Base-by-base conservation (phyloP, 2,113 vertebrate genomes). In the Plotosus lineatus region DNA sequence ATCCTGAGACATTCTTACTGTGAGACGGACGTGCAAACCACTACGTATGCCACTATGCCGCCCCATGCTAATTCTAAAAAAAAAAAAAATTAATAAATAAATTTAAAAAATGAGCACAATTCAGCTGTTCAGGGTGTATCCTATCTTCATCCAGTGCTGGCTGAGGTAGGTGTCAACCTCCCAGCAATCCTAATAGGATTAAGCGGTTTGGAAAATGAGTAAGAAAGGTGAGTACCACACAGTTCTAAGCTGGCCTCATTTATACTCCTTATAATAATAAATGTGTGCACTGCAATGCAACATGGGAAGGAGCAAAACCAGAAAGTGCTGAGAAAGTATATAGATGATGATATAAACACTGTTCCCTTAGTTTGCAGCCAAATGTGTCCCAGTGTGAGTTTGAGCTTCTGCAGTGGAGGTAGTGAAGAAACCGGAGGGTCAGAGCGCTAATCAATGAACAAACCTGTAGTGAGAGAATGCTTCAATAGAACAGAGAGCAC, bases 391-490 rank as follows among this genome's bases (percentile, higher is more conserved):
- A 1, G 28, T 68, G 58, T 51, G 28, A 42, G 75, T 56, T 26
- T 36, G 53, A 83, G 82, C 78, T 75, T 84, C 72, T 82, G 77
- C 69, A 61, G 69, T 63, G 55, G 74, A 80, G 80, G 76, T 82
- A 75, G 69, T 66, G 83, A 23, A 46, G 77, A 82, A 53, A 85
- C 82, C 50, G 2, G 75, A 83, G 82, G 84, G 66, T 68, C 81
- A 69, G 66, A 86, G 87, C 33, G 77, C 79, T 85, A 90, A 89
- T 90, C 87, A 44, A 90, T 92, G 84, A 84, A 87, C 85, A 89
- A 89, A 63, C 50, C 58, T 77, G 65, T 36, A 72, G 71, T 51
- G 46, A 79, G 61, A 79, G 71, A 74, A 74, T 83, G 80, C 78
- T 74, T 87, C 86, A 85, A 86, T 83, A 89, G 75, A 78, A 74